Base-by-base conservation (phyloP, 2,113 vertebrate genomes). In the Stegostoma tigrinum region DNA sequence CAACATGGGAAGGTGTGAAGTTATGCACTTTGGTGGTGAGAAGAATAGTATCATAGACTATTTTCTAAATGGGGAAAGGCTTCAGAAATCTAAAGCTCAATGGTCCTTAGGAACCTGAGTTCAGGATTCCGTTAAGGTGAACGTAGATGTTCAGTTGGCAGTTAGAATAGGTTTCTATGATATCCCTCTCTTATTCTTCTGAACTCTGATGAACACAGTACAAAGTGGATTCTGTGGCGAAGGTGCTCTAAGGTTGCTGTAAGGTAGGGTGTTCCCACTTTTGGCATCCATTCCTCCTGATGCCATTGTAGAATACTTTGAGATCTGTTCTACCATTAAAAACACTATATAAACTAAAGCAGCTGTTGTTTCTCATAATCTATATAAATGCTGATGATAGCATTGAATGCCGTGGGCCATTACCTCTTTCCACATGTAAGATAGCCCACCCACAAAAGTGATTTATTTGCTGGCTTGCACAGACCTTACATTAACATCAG, bases 361-460 rank as follows among this genome's bases (percentile, higher is more conserved):
- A 38, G 89, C 89, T 93, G 61, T 19, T 23, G 19, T 67, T 93
- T n/a, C 89, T 21, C 89, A 6, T 64, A 93, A 38, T 66, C 34
- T 66, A 38, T 38, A 21, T 93, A 38, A 66, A 67, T 67, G 89
- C 89, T 64, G 64, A 93, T n/a, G n/a, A n/a, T 38, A 38, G 21
- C 34, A 93, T 34, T 93, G 38, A n/a, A 38, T 93, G 89, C 61
- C 61, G 17, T 93, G 30, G 61, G 89, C 34, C 55, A 93, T n/a
- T 2, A n/a, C 38, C 19, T 66, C 34, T 42, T 91, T 93, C 89
- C 21, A 17, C 8, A 19, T 19, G 2, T 67, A 7, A 66, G 38
- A 34, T 17, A 93, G 89, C 89, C 89, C 89, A 93, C 89, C 89
- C 89, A 93, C 61, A 93, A 66, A 38, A 93, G 19, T 93, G 89